A percentile compares a stretch with the other conserved stretches of the same genome.
These are phyloP conservation scores for Rhagium mordax DNA, from an alignment of 2,888 invertebrate genomes.

Conservation along the genomic window DNA sequence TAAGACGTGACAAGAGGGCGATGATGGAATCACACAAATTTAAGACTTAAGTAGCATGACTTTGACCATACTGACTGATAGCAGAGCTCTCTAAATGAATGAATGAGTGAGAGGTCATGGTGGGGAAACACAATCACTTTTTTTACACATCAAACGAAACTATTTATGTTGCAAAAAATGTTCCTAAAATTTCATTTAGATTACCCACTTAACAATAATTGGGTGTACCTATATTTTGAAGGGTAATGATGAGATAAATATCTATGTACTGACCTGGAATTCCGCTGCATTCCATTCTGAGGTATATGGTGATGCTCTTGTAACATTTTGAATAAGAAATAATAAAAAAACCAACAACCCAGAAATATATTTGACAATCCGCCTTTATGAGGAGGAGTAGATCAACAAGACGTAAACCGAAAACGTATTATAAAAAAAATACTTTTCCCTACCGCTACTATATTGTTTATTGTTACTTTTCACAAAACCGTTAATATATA, in stretches of 20 bases:
- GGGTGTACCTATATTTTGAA: background rate
- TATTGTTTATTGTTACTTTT: slow-evolving; percentile 36
- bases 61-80: no score
- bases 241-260: background rate
- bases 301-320: slow-evolving; percentile 78
- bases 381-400: slow-evolving; percentile 57
- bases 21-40: no score
- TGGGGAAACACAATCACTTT: background rate
- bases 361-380: slow-evolving; percentile 46
- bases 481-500: slow-evolving; percentile 44
- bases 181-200: background rate
- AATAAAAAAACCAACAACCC: slow-evolving; percentile 45
- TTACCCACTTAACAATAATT: background rate
- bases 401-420: slow-evolving; percentile 56
- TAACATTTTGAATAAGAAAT: slow-evolving; percentile 66
- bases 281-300: slow-evolving; percentile 79
- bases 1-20: no score
- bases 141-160: background rate
- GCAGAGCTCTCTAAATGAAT: no score
- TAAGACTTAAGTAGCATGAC: no score
- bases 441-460: slow-evolving; percentile 38
- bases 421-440: slow-evolving; percentile 42
- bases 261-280: slow-evolving; percentile 69
- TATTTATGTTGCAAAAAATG: no score
- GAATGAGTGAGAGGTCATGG: background rate